These are phyloP conservation scores for Lineus longissimus DNA, from an alignment of 1,140 invertebrate genomes.

Conservation along the genomic window DNA sequence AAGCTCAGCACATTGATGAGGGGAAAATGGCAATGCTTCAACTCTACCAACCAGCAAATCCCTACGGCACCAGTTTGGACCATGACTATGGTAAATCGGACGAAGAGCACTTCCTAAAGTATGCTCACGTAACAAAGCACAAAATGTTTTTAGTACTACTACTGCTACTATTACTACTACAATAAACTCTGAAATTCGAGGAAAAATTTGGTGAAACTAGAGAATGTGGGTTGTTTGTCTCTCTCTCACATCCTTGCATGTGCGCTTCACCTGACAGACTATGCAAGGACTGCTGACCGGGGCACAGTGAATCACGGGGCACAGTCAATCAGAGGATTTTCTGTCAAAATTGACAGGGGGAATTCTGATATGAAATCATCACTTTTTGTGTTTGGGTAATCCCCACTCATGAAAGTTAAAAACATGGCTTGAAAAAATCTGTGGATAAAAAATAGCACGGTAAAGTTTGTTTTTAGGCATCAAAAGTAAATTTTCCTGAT, in stretches of 20 bases:
- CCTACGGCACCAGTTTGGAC: constrained; percentile 7
- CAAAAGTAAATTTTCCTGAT: too few species aligned
- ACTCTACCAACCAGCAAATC: constrained; percentile 19
- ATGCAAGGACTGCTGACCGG: too few species aligned
- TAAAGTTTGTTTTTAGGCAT: too few species aligned
- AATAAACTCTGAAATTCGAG: neutral
- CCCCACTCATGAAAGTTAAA: too few species aligned
- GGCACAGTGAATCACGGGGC: too few species aligned
- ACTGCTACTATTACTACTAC: neutral
- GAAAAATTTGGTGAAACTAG: neutral
- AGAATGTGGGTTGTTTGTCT: neutral
- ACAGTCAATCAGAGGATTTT: too few species aligned
- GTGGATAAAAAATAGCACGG: too few species aligned
- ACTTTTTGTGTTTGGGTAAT: too few species aligned
- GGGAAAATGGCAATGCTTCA: constrained; percentile 17
- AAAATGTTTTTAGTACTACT: too few species aligned
- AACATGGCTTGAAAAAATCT: too few species aligned
- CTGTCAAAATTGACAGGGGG: too few species aligned
- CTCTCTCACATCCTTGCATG: neutral
- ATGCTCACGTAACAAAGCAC: constrained; percentile 10
- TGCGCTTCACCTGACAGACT: constrained; percentile 2
- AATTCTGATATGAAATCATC: too few species aligned
- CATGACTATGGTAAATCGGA: constrained; percentile 17
- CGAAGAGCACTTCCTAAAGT: constrained; percentile 13
- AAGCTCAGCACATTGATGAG: neutral